Evolutionary conservation across 2,797 vertebrate species (phyloP).

Genomic region (Peromyscus melanophrys): DNA sequence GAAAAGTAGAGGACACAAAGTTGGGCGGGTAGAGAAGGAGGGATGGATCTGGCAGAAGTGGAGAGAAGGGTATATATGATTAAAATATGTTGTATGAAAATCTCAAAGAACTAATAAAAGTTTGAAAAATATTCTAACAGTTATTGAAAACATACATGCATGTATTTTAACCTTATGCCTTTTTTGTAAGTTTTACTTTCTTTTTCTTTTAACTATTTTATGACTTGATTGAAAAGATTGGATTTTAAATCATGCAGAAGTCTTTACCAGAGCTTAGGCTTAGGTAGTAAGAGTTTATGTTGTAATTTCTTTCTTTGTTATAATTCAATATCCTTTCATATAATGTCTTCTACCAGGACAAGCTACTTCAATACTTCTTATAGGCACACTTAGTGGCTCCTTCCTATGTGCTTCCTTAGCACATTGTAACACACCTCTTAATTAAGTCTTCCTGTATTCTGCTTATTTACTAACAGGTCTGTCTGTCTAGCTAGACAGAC

Average conservation of each 20-base stretch:
- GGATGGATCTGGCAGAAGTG: background rate
- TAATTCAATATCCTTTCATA: conserved; percentile 3
- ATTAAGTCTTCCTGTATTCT: background rate
- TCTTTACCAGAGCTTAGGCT: background rate
- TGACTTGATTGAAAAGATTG: background rate
- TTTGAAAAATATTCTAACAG: conserved; percentile 17
- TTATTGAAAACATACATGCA: background rate
- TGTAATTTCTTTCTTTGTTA: conserved; percentile 36
- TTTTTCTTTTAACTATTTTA: conserved; percentile 35
- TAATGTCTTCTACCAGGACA: background rate
- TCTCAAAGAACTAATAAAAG: background rate
- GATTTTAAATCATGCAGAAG: conserved; percentile 43
- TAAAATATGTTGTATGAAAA: background rate
- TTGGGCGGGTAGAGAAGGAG: background rate
- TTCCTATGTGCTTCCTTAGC: background rate
- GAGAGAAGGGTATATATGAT: background rate
- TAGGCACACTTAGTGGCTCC: background rate
- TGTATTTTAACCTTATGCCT: conserved; percentile 2
- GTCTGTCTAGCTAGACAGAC: background rate
- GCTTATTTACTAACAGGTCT: conserved; percentile 48
- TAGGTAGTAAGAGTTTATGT: background rate
- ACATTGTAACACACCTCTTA: background rate
- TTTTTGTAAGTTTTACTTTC: conserved; percentile 29
- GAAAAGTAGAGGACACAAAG: background rate
- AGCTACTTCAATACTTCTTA: background rate